These are phyloP conservation scores for Sorex maritimensis DNA, from an alignment of 2,797 vertebrate genomes.

Conservation along the genomic window DNA sequence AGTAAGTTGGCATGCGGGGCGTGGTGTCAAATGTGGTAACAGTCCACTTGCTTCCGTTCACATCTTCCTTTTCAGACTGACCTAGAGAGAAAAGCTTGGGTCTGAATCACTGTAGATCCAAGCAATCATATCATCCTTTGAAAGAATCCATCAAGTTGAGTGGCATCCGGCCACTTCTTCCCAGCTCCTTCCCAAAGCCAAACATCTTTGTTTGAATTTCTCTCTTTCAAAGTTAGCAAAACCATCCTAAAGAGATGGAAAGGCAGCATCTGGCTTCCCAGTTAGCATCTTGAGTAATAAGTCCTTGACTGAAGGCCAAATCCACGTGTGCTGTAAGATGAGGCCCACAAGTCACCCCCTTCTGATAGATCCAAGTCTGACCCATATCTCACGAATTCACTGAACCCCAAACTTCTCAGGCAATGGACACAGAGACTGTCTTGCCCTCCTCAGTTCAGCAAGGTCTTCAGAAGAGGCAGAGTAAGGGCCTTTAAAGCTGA, in stretches of 20 bases:
- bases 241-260: background rate
- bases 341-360: background rate
- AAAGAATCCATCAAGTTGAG: background rate
- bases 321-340: too few species aligned
- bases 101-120: constrained; percentile 50
- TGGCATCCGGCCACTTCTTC: background rate
- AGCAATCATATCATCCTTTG: constrained; percentile 18
- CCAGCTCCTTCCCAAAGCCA: background rate
- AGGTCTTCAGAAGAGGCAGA: background rate
- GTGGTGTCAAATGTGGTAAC: constrained; percentile 91
- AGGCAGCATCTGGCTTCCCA: background rate
- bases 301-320: background rate
- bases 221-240: background rate
- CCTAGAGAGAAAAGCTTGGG: constrained; percentile 85
- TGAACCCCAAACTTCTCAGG: background rate
- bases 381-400: background rate
- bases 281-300: background rate
- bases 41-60: constrained; percentile 90
- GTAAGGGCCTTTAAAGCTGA: background rate
- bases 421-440: background rate
- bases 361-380: background rate
- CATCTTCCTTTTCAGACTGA: constrained; percentile 87
- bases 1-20: constrained; percentile 91
- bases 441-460: background rate
- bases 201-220: background rate